These are phyloP conservation scores for Argyrosomus japonicus DNA, from an alignment of 2,113 vertebrate genomes.

Conservation along the genomic window DNA sequence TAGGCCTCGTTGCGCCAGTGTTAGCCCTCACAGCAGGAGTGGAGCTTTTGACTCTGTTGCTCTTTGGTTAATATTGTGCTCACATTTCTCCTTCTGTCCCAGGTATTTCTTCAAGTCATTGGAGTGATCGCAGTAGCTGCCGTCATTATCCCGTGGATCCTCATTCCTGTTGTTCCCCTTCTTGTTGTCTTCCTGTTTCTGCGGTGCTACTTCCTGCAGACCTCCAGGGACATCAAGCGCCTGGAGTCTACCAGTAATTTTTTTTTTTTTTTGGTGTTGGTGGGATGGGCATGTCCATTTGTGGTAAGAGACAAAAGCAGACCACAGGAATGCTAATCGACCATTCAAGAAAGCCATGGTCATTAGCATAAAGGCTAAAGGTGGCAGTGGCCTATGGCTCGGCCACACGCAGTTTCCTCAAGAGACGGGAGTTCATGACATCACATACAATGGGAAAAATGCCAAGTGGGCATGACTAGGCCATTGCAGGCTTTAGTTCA, in stretches of 20 bases:
- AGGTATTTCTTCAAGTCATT: conserved; percentile 89
- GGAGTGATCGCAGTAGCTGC: conserved; percentile 89
- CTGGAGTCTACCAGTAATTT: conserved; percentile 91
- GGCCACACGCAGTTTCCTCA: conserved; percentile 78
- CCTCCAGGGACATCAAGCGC: conserved; percentile 92
- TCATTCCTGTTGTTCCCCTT: conserved; percentile 88
- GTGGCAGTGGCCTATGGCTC: conserved; percentile 68
- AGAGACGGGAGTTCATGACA: conserved; percentile 80
- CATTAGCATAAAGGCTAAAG: conserved; percentile 84
- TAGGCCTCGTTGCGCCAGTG: conserved; percentile 27
- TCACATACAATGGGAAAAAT: conserved; percentile 80
- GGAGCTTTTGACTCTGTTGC: conserved; percentile 32
- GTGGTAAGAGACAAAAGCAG: conserved; percentile 70
- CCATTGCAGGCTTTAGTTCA: conserved; percentile 59
- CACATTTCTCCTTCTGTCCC: conserved; percentile 42
- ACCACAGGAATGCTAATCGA: conserved; percentile 80
- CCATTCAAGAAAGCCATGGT: conserved; percentile 68
- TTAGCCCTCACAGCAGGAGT: conserved; percentile 49
- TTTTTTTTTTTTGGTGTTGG: conserved; percentile 41
- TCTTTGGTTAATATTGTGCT: conserved; percentile 32
- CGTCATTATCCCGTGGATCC: conserved; percentile 91
- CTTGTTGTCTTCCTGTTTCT: conserved; percentile 88
- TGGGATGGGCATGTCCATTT: conserved; percentile 65
- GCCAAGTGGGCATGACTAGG: conserved; percentile 77
- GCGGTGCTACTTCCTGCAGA: conserved; percentile 90